Evolutionary conservation across 2,888 invertebrate genomes (phyloP), one percentile per base, ranked within the genome.

Genomic region (Uropetala carovei): DNA sequence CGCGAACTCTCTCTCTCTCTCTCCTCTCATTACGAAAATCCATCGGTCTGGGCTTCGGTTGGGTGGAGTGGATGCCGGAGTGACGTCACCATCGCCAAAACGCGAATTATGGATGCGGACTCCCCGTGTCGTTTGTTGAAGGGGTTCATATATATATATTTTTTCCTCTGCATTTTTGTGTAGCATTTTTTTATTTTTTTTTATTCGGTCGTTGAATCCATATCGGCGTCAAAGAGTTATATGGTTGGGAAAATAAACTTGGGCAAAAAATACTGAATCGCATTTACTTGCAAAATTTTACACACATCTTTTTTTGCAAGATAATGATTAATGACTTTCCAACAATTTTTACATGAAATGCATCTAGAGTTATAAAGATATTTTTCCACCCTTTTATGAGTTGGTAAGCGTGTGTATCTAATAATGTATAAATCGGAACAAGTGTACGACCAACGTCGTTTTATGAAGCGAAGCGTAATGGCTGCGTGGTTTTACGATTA

Each of bases 1-100:
- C 82, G 30, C 43, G 30, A 30, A 16, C 93, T 92, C 89, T 92
- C 92, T 5, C 82, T 57, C 92, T 16, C 85, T 57, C 81, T 16
- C 92, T 60, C 75, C 83, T 27, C 27, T 91, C 57, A 30, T 83
- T 92, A 92, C 92, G 92, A 92, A 92, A 91, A 85, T 91, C 91
- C 64, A 58, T 60, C 22, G 60, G 91, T 64, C 91, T 64, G 91
- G 59, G 68, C 18, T 58, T 59, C 43, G 84, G 57, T 43, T 27
- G 64, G 58, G 30, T 58, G 91, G 85, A 92, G 83, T 85, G 68
- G 59, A 64, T 75, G 75, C 22, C 75, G 22, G 22, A 75, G 27
- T 75, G 75, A 75, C 75, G 75, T 75, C 75, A 75, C 75, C 75
- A 27, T 75, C 75, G 75, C 75, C 22, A 75, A 75, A 27, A 27